phyloP scores from a whole-genome alignment of 2,797 vertebrate species.

The Margarornis squamiger region DNA sequence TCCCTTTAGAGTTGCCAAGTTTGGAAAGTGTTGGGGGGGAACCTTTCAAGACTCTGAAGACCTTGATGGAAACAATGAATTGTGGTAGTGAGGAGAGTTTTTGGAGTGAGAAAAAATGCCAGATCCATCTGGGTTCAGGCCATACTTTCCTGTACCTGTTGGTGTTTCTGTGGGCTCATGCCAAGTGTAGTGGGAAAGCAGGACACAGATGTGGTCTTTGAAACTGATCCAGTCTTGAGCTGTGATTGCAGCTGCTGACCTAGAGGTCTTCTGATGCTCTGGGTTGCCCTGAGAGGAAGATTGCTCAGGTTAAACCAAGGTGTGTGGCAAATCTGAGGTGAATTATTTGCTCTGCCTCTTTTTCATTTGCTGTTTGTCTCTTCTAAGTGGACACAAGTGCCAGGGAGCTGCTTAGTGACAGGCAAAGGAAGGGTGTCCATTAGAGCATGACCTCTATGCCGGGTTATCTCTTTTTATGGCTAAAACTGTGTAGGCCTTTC shows the following conservation, averaged over 20 bases:
- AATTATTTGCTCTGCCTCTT: background rate
- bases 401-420: background rate
- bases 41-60: background rate
- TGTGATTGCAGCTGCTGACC: background rate
- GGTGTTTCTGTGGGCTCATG: background rate
- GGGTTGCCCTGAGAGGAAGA: background rate
- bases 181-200: background rate
- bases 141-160: background rate
- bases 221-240: background rate
- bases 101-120: background rate
- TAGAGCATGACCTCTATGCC: background rate
- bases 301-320: background rate
- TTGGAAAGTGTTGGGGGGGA: background rate
- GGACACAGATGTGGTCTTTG: background rate
- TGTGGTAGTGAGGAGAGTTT: background rate
- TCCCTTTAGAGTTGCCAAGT: background rate
- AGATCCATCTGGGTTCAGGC: conserved; percentile 4
- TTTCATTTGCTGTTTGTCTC: background rate
- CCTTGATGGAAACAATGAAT: background rate
- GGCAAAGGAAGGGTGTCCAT: background rate
- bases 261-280: background rate
- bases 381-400: background rate
- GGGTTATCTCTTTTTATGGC: background rate
- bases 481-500: background rate
- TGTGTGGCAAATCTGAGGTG: background rate